Evolutionary conservation across 2,888 invertebrate species (phyloP), one percentile per base, ranked within the genome.

Genomic region (Drosophila ochracea): DNA sequence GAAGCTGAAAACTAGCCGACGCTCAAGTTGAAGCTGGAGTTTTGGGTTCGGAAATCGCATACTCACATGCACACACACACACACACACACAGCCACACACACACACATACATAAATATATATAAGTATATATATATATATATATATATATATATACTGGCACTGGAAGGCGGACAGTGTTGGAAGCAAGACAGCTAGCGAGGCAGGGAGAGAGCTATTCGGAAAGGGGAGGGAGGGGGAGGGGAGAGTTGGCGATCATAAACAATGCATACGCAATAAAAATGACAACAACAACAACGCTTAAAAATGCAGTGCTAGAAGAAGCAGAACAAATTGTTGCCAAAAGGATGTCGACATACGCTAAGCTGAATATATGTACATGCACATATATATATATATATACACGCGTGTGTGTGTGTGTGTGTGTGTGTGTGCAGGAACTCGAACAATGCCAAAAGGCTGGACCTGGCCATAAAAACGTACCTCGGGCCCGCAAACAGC

Each of bases 31-130:
- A 47, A 43, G 55, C 52, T 58, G 70, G 41, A 57, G 57, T 52
- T 60, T 76, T 63, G 37, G 62, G 47, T 62, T 71, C n/a, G 59
- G 79, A 84, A 89, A 86, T 86, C 79, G 82, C 87, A 84, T 73
- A 59, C 78, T 69, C 69, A 70, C 63, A 70, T 54, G 33, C 25
- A 47, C 47, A 16, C 47, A 16, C 47, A 25, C 9, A 35, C 4
- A 6, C 16, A 37, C 16, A 37, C 1, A 25, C 21, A 21, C 2
- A 35, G 0, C 5, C 2, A 37, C 6, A 37, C 6, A 9, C 21
- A 47, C 47, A 13, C 21, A 13, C 47, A 21, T 2, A 35, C 0
- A 16, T 2, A 16, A 0, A 31, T 31, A 9, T 31, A 9, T 2
- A 31, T 10, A 10, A 0, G 0, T 3, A 31, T 31, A 9, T 31